Evolutionary conservation across 2,888 invertebrate species (phyloP).

Genomic region (Strigamia transsilvanica): DNA sequence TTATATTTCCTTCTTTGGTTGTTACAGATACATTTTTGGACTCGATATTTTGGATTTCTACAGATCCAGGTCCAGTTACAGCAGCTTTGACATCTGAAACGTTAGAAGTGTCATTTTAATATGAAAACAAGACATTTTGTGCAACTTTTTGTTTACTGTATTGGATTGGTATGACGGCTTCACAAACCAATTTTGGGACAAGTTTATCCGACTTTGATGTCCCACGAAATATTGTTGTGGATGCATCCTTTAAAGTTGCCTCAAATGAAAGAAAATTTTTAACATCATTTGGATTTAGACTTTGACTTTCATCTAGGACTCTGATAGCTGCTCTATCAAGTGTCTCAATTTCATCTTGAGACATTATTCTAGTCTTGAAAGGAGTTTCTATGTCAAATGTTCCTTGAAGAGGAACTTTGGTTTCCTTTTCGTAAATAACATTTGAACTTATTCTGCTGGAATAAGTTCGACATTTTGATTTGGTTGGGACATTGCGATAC

Average conservation of each 20-base stretch:
- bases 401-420: neutral
- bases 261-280: neutral
- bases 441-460: neutral
- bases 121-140: neutral
- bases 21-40: neutral
- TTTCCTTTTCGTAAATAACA: conserved; percentile 3
- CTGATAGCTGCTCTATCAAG: neutral
- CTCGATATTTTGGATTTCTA: neutral
- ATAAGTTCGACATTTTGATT: neutral
- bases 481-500: neutral
- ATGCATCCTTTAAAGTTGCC: neutral
- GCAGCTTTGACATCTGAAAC: neutral
- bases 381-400: neutral
- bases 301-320: neutral
- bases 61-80: neutral
- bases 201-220: neutral
- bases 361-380: neutral
- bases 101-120: neutral
- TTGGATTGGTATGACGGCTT: neutral
- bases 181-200: neutral
- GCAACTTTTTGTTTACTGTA: neutral
- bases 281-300: neutral
- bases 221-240: neutral
- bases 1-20: neutral
- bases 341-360: neutral